A percentile compares a stretch with the other conserved stretches of the same genome.
Evolutionary conservation across 2,888 invertebrate species (phyloP).

Genomic region (Heliothis peltigera): DNA sequence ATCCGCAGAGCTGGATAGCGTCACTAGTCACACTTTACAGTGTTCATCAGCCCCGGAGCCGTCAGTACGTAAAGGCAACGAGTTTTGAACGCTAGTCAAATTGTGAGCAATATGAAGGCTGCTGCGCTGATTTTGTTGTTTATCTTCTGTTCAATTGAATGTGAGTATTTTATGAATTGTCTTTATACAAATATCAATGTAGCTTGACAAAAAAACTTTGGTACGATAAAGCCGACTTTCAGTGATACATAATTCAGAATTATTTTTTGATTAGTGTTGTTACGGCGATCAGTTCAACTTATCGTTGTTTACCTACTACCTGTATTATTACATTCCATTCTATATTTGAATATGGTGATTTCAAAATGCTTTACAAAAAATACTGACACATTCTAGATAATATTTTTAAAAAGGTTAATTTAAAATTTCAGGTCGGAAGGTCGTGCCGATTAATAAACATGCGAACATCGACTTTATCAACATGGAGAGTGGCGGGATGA

Average conservation of each 20-base stretch:
- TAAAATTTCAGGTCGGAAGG: constrained; percentile 68
- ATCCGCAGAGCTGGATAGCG: constrained; percentile 39
- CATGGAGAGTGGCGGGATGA: constrained; percentile 80
- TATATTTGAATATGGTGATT: background rate
- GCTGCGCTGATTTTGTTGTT: constrained; percentile 73
- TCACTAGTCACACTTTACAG: constrained; percentile 1
- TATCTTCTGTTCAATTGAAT: constrained; percentile 75
- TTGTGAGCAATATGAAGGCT: constrained; percentile 75
- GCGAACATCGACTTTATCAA: constrained; percentile 85
- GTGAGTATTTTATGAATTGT: too few relatives aligned
- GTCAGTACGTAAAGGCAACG: constrained; percentile 38
- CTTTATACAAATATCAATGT: too few relatives aligned
- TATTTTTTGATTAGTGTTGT: background rate
- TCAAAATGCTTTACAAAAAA: too few relatives aligned
- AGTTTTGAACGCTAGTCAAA: constrained; percentile 50
- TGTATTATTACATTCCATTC: background rate
- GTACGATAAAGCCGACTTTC: too few relatives aligned
- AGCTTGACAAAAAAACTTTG: too few relatives aligned
- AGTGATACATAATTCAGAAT: background rate
- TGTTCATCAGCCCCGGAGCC: constrained; percentile 20
- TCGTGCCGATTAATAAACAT: constrained; percentile 80
- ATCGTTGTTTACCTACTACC: background rate
- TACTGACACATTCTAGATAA: too few relatives aligned
- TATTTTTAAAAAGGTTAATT: background rate
- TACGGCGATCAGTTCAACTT: background rate